Percentiles rank a stretch among this genome's conserved stretches.
Evolutionary conservation across 2,797 vertebrate genomes (phyloP).

Genomic region (Steatocranus sp.): DNA sequence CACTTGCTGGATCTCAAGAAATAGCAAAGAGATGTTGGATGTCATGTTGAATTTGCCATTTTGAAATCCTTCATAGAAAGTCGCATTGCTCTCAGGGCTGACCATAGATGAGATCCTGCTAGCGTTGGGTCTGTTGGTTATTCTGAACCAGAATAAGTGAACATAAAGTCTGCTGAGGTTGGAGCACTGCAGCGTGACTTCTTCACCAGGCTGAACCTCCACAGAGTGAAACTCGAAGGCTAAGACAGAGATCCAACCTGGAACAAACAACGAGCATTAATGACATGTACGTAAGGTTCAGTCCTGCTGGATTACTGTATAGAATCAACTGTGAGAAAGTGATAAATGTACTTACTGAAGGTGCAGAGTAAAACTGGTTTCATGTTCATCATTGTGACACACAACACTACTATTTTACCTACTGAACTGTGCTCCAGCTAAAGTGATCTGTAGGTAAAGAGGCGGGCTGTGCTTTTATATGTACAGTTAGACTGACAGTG

Average conservation of each 20-base stretch:
- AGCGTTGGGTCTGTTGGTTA: accelerated
- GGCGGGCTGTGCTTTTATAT: background rate
- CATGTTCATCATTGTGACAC: background rate
- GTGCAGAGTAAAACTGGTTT: background rate
- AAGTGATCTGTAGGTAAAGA: accelerated
- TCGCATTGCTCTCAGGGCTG: accelerated
- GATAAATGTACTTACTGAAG: background rate
- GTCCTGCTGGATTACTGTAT: no score
- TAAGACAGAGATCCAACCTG: background rate
- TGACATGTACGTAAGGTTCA: background rate
- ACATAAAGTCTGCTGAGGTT: background rate
- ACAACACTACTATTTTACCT: background rate
- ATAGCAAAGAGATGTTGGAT: background rate
- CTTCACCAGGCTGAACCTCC: background rate
- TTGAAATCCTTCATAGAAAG: background rate
- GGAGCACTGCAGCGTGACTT: background rate
- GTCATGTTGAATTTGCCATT: background rate
- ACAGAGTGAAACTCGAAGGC: background rate
- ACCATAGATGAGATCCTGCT: accelerated
- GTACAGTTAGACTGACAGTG: background rate
- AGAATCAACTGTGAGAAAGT: background rate
- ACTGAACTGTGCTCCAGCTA: background rate
- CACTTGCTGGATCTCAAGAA: background rate
- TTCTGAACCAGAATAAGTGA: slow-evolving; percentile 5
- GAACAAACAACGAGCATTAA: background rate